A percentile compares a stretch with the other conserved stretches of the same genome.
phyloP scores from a whole-genome alignment of 2,888 invertebrate genomes.

The Xestia sexstrigata region DNA sequence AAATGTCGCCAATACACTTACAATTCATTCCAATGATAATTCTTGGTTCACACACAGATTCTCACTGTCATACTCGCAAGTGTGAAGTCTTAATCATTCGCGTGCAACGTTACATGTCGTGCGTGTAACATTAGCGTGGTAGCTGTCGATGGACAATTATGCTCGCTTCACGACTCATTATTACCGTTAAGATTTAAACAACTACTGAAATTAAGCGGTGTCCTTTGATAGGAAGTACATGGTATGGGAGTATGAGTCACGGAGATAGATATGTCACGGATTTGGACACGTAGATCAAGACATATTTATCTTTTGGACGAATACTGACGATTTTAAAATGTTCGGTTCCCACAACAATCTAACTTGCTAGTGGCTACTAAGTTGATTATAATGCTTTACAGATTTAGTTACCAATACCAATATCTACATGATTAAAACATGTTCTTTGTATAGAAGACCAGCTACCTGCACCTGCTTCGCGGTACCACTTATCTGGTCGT shows the following conservation, averaged over 20 bases:
- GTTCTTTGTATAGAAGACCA: neutral
- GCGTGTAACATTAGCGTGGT: slow-evolving; percentile 58
- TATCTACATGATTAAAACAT: neutral
- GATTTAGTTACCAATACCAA: neutral
- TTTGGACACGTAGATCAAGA: neutral
- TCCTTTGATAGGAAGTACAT: slow-evolving; percentile 32
- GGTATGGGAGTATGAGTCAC: slow-evolving; percentile 27
- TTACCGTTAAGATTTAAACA: slow-evolving; percentile 62
- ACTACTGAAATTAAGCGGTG: slow-evolving; percentile 61
- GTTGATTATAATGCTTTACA: neutral
- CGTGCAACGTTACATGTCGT: slow-evolving; percentile 56
- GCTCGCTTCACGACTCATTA: slow-evolving; percentile 59
- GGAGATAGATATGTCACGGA: neutral
- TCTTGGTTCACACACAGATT: slow-evolving; percentile 37
- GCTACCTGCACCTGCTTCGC: neutral
- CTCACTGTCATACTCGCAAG: neutral
- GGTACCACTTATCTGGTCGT: neutral
- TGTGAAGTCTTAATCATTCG: slow-evolving; percentile 36
- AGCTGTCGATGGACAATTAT: slow-evolving; percentile 63
- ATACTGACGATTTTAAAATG: neutral
- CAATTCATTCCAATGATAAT: no score
- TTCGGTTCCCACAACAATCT: neutral
- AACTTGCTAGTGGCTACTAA: neutral
- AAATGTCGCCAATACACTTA: neutral
- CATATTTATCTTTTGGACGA: neutral